Conservation (phyloP, 2,113 vertebrate species). For the Ailurus styani region DNA sequence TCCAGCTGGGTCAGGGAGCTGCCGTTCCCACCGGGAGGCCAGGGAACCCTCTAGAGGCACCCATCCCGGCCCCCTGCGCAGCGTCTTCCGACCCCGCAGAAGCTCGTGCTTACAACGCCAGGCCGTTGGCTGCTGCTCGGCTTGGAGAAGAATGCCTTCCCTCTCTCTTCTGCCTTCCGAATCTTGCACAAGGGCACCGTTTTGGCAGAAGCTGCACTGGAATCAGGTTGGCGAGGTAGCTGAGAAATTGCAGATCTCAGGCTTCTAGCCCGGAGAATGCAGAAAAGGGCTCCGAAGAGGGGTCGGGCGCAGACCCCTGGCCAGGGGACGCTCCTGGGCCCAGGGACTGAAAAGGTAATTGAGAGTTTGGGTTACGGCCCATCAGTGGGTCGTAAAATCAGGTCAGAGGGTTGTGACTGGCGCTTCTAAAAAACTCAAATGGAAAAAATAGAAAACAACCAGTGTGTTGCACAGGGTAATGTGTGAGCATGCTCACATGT, state of each 20-base stretch:
- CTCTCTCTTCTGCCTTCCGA: not conserved
- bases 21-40: not conserved
- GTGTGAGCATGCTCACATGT: not conserved
- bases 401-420: not conserved
- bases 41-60: not conserved
- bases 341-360: not conserved
- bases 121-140: not conserved
- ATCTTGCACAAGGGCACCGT: too few species aligned
- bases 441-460: not conserved
- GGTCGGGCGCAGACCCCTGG: too few species aligned
- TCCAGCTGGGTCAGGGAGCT: not conserved
- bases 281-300: not conserved
- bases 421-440: not conserved
- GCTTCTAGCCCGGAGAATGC: not conserved
- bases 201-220: not conserved
- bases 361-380: not conserved
- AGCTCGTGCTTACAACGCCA: rapidly evolving
- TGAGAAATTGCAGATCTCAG: not conserved
- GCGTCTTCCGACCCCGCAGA: too few species aligned
- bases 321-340: rapidly evolving
- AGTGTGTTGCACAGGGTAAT: not conserved
- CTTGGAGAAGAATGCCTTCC: rapidly evolving
- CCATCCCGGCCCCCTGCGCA: rapidly evolving
- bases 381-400: not conserved
- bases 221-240: not conserved